Base-by-base conservation (phyloP, 2,888 invertebrate species). In the Liopterus haemorrhoidalis region DNA sequence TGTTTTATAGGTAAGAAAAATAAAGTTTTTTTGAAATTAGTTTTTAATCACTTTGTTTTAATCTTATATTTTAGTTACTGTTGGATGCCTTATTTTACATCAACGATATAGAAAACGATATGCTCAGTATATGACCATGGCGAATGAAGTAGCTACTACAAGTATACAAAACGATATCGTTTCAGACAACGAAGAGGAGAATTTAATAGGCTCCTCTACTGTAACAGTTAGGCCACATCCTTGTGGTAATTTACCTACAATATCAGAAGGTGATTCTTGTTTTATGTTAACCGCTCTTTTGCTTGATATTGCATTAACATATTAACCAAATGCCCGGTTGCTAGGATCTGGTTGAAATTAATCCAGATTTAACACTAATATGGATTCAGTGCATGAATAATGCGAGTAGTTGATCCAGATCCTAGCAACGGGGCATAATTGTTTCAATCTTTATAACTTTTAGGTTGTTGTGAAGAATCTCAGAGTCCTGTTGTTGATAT, bases 31-130 rank as follows among this genome's bases (percentile, higher is more conserved):
- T 21, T 2, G 12, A 11, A 35, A 46, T 36, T 19, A 15, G 18
- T n/a, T n/a, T n/a, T n/a, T 22, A 14, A 42, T 33, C 5, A 40
- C 30, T 24, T 19, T 46, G 45, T 36, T 39, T 28, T 45, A 33
- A n/a, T 4, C 19, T 27, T 35, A 11, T 42, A 52, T 71, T 63
- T 4, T 66, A 81, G 86, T 90, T 35, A 86, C 89, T 0, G 76
- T 85, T 3, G 85, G 86, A 1, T 86, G 87, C 59, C 71, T 93
- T 46, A 81, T 91, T 20, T 67, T 92, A 43, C 88, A 90, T 67
- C 85, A 90, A 59, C 75, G 93, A 22, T 85, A 85, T 62, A 78
- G 81, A 35, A 75, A 81, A 25, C 79, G 83, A 49, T 79, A 79
- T 56, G 76, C 78, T n/a, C 78, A 78, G 55, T 81, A 81, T 61